phyloP scores from a whole-genome alignment of 2,113 vertebrate species.

The Neogale vison region DNA sequence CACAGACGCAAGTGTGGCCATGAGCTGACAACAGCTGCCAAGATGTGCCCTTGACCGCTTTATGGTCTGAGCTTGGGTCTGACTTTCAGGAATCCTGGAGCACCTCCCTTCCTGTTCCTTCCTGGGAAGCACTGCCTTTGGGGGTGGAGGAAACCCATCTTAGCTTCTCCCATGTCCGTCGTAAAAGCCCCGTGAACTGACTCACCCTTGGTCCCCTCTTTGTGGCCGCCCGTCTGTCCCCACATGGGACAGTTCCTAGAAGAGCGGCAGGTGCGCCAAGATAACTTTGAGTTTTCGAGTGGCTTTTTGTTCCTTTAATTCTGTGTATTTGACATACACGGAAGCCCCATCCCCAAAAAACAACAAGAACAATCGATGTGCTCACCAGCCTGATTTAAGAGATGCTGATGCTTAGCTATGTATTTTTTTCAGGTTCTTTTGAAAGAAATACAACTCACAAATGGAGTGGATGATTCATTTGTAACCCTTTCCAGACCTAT shows the following conservation, averaged over 20 bases:
- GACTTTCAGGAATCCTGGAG: neutral
- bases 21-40: neutral
- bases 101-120: fast-evolving
- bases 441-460: neutral
- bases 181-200: fast-evolving
- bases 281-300: fast-evolving
- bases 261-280: neutral
- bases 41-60: fast-evolving
- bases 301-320: neutral
- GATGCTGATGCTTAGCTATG: neutral
- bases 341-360: neutral
- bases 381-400: neutral
- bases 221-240: fast-evolving
- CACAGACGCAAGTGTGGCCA: fast-evolving
- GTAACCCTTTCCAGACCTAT: too few relatives aligned
- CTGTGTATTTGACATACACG: neutral
- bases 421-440: neutral
- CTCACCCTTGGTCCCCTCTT: neutral
- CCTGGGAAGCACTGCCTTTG: neutral
- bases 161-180: neutral
- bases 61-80: neutral
- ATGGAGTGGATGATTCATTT: neutral
- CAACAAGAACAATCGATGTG: too few relatives aligned
- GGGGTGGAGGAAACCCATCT: fast-evolving
- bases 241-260: neutral